These are phyloP conservation scores for Ammospiza caudacuta DNA, from an alignment of 2,113 vertebrate species.

Conservation along the genomic window DNA sequence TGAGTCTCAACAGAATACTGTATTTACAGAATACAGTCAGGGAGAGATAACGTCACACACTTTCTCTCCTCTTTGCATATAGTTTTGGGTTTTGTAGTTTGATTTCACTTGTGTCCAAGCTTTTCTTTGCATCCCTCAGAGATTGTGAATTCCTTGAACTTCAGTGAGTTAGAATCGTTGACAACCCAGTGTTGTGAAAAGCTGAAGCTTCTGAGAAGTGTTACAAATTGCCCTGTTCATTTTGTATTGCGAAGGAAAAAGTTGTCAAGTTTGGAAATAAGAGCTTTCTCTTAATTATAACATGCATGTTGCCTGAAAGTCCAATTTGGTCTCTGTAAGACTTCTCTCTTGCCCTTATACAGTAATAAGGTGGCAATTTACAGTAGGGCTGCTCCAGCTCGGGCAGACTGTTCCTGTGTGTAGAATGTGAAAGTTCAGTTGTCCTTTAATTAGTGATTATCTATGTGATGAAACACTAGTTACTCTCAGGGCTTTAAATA, in stretches of 20 bases:
- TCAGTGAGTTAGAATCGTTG: neutral
- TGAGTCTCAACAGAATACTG: neutral
- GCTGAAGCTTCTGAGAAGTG: neutral
- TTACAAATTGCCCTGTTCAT: neutral
- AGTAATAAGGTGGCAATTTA: neutral
- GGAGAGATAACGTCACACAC: rapidly evolving
- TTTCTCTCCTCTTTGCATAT: neutral
- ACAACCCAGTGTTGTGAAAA: neutral
- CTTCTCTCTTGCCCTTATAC: neutral
- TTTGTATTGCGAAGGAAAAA: neutral
- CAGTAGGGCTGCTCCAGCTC: neutral
- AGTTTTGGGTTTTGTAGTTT: neutral
- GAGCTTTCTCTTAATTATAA: neutral
- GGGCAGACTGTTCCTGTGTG: neutral
- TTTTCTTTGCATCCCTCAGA: neutral
- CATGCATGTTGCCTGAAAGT: neutral
- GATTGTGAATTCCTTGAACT: neutral
- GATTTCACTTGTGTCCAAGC: neutral
- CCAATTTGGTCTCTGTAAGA: neutral
- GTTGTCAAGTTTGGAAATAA: neutral
- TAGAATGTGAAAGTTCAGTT: neutral
- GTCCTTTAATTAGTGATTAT: neutral
- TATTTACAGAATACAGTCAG: neutral
- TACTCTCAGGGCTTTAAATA: neutral
- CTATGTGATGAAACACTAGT: neutral